Evolutionary conservation across 1,140 invertebrate species (phyloP), one percentile per base, ranked within the genome.

Genomic region (Antheraea pernyi): DNA sequence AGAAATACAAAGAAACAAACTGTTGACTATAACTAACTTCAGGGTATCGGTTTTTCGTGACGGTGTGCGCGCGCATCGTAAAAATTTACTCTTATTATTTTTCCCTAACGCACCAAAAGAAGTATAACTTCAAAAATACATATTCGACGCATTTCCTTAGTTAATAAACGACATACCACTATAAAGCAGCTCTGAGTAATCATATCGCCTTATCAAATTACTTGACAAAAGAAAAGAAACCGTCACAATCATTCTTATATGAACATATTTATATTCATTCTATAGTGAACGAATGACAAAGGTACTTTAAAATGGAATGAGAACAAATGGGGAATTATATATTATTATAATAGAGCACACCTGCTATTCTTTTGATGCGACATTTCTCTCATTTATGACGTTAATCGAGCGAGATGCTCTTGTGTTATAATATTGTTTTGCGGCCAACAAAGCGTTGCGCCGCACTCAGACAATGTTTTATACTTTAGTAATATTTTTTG

Each of bases 301-400:
- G 79, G 81, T 73, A 82, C 80, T 81, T 83, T 81, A 82, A 84
- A 84, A 74, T 69, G 68, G 77, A 82, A 81, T 82, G 77, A 86
- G 74, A 73, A 79, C 80, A 80, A 87, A 91, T 91, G 88, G 90
- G 84, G 90, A 91, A 92, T 53, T 53, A 53, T 53, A 53, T 53
- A 53, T 91, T 90, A 84, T 91, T 79, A 86, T 88, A 91, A 92
- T 90, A 85, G 80, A 77, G 83, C 79, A 90, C 90, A 92, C 90
- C 90, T 92, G 90, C 86, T 89, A 89, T 92, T 87, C 88, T 91
- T 91, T 90, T 89, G 88, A 92, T 90, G 85, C 74, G 74, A 85
- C 86, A 91, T 89, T 89, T 92, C 86, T 91, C 88, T 91, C 90
- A 90, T 92, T 92, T 92, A 90, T 92, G 86, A 89, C 79, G 80